These are phyloP conservation scores for Ptiloglossa arizonensis DNA, from an alignment of 1,140 invertebrate genomes.

Conservation along the genomic window DNA sequence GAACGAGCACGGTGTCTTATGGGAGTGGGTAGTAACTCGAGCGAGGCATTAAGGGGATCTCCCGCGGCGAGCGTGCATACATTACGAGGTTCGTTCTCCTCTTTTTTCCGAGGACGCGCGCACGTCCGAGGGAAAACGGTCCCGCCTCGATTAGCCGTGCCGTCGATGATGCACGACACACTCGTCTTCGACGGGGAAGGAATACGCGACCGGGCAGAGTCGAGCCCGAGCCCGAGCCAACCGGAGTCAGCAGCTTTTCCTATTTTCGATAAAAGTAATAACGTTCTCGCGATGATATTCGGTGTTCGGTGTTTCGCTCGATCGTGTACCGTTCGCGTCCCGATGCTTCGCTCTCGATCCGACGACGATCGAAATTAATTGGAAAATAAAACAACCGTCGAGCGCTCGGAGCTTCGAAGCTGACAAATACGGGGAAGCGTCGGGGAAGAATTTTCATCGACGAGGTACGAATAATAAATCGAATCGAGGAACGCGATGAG, in stretches of 20 bases:
- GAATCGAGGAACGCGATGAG: no score
- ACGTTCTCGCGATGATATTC: constrained; percentile 3
- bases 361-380: no score
- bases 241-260: constrained; percentile 6
- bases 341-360: no score
- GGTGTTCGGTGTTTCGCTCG: not conserved
- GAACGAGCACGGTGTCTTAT: constrained; percentile 67
- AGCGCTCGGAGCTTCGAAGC: no score
- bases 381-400: no score
- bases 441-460: no score
- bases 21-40: constrained; percentile 68
- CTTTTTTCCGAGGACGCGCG: constrained; percentile 26
- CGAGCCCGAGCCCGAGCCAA: not conserved
- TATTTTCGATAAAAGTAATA: not conserved
- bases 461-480: no score
- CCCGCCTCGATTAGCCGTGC: constrained; percentile 51
- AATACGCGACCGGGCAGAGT: constrained; percentile 8
- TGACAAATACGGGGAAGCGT: no score
- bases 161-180: constrained; percentile 51
- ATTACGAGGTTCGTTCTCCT: constrained; percentile 52
- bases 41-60: constrained; percentile 68
- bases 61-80: constrained; percentile 69
- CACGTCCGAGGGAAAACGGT: constrained; percentile 29
- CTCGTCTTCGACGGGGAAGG: constrained; percentile 16
- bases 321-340: no score